Evolutionary conservation across 2,888 invertebrate species (phyloP).

Genomic region (Hyposoter dolosus): DNA sequence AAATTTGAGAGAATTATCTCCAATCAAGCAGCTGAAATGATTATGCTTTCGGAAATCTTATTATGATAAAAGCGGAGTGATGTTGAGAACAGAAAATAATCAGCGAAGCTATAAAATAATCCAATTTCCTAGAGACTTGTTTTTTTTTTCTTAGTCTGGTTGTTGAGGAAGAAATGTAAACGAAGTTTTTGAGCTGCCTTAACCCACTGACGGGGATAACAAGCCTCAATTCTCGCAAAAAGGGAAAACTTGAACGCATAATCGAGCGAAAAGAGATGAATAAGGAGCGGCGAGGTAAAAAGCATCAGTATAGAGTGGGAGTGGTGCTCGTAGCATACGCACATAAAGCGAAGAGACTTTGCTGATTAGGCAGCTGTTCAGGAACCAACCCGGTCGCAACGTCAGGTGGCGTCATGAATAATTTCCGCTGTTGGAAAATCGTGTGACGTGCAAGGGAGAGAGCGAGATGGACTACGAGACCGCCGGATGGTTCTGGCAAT

Average conservation of each 20-base stretch:
- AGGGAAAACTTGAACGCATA: conserved; percentile 18
- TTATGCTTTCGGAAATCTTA: not conserved
- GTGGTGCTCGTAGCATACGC: conserved; percentile 23
- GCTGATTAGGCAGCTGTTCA: conserved; percentile 68
- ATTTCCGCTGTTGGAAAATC: conserved; percentile 65
- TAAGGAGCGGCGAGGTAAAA: conserved; percentile 7
- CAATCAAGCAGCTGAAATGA: not conserved
- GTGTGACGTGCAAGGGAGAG: conserved; percentile 50
- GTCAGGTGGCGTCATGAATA: conserved; percentile 69
- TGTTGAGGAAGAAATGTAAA: not conserved
- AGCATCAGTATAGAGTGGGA: conserved; percentile 33
- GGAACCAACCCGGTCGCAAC: conserved; percentile 42
- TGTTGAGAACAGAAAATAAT: not conserved
- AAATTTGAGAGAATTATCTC: not conserved
- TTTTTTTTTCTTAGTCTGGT: not conserved
- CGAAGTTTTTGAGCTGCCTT: not conserved
- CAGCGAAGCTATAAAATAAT: not conserved
- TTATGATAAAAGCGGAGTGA: not conserved
- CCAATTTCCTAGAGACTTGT: not conserved
- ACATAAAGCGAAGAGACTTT: conserved; percentile 48
- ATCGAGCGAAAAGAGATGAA: conserved; percentile 1
- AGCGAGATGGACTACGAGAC: not conserved
- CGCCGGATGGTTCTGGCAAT: conserved; percentile 58
- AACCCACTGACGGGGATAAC: conserved; percentile 24
- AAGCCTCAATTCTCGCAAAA: conserved; percentile 22